Percentiles rank a stretch among this genome's conserved stretches.
Evolutionary conservation across 2,797 vertebrate genomes (phyloP).

Genomic region (Onychomys torridus): DNA sequence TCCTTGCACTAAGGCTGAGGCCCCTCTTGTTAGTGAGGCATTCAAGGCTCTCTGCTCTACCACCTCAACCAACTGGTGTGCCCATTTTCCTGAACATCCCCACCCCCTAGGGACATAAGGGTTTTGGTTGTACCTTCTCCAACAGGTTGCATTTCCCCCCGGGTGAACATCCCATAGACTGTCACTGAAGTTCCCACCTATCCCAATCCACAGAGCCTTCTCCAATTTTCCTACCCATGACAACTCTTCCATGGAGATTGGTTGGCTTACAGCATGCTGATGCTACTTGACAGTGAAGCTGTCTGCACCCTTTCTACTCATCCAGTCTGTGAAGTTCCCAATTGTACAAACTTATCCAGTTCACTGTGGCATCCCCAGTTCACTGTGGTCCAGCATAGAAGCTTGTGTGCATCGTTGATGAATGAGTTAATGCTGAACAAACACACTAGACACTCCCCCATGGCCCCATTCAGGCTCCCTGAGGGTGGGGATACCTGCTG

Average conservation of each 20-base stretch:
- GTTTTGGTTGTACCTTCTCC: neutral
- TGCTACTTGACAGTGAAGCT: fast-evolving
- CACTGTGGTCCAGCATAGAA: neutral
- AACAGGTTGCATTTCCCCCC: fast-evolving
- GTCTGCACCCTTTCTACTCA: neutral
- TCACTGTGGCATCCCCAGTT: too few species aligned
- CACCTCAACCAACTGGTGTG: fast-evolving
- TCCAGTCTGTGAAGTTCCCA: neutral
- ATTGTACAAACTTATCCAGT: fast-evolving
- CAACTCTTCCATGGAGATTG: fast-evolving
- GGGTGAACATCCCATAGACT: neutral
- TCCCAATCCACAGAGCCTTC: fast-evolving
- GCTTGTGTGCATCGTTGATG: fast-evolving
- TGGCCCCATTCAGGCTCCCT: fast-evolving
- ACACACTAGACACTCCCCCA: fast-evolving
- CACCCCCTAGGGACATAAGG: neutral
- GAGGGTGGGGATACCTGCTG: fast-evolving
- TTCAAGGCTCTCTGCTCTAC: neutral
- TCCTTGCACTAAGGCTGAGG: neutral
- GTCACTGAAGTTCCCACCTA: neutral
- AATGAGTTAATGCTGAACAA: too few species aligned
- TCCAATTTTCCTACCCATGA: neutral
- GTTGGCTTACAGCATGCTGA: fast-evolving
- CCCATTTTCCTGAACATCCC: neutral
- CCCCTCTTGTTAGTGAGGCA: fast-evolving